phyloP scores from a whole-genome alignment of 2,113 vertebrate species.

The Siniperca chuatsi region DNA sequence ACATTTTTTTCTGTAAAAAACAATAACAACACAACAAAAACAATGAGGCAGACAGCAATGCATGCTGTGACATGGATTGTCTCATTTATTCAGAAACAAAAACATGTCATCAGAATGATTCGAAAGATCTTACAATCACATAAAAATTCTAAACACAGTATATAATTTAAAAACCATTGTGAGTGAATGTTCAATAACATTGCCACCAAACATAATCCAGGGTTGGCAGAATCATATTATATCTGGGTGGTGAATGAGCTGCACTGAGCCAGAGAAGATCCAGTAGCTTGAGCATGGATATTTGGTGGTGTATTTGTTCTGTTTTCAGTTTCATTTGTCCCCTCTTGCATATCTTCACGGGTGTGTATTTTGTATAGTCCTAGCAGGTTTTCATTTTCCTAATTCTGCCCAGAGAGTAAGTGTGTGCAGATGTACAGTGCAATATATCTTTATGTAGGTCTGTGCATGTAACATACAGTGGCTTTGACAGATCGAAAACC shows the following conservation, averaged over 20 bases:
- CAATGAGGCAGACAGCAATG: background rate
- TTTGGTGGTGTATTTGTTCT: constrained; percentile 40
- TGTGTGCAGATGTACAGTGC: constrained; percentile 28
- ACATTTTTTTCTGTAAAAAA: background rate
- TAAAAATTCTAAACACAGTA: background rate
- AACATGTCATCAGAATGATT: background rate
- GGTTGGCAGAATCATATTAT: constrained; percentile 44
- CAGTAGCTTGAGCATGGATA: constrained; percentile 38
- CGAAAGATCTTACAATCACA: constrained; percentile 6
- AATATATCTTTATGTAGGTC: constrained; percentile 65
- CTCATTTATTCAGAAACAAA: constrained; percentile 24
- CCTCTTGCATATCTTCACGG: constrained; percentile 54
- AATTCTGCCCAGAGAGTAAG: constrained; percentile 31
- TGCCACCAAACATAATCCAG: constrained; percentile 29
- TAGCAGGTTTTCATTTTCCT: constrained; percentile 34
- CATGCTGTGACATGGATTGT: background rate
- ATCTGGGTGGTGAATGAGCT: constrained; percentile 44
- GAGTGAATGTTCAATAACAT: constrained; percentile 26
- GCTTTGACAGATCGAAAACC: constrained; percentile 71
- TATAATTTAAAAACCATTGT: background rate
- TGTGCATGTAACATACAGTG: constrained; percentile 51
- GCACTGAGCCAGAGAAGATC: constrained; percentile 46
- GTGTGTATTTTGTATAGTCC: constrained; percentile 21
- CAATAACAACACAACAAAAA: background rate
- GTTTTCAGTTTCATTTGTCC: constrained; percentile 61